Conservation (phyloP, 37 sponge, comb jelly and placozoan species). For the Aphrocallistes beatrix region DNA sequence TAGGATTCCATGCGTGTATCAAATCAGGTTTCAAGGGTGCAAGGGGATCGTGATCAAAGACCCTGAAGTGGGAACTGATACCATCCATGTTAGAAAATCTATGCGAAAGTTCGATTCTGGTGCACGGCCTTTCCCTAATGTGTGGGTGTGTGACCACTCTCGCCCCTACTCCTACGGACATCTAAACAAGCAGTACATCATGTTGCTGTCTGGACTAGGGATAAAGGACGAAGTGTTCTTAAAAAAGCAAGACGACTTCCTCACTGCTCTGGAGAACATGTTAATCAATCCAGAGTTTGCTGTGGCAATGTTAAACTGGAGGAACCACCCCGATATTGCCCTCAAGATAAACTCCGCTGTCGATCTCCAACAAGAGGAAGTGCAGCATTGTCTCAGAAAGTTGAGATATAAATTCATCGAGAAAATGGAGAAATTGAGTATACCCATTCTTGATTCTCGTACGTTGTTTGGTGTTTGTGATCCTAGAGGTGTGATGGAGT, state of each 20-base stretch:
- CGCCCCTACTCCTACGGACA: constrained; percentile 55
- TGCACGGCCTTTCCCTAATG: constrained; percentile 29
- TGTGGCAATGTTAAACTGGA: constrained; percentile 29
- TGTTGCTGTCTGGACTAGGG: constrained; percentile 57
- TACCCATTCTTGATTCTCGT: constrained; percentile 55
- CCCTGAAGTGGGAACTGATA: constrained; percentile 7
- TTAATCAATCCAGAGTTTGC: constrained; percentile 32
- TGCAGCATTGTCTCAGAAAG: constrained; percentile 8
- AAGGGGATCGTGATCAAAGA: constrained; percentile 52
- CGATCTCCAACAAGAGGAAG: neutral
- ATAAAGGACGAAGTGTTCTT: constrained; percentile 48
- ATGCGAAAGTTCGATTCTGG: constrained; percentile 60
- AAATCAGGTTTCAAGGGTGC: constrained; percentile 59
- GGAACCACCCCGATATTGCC: constrained; percentile 36
- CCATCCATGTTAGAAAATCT: constrained; percentile 34
- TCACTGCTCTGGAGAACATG: constrained; percentile 29
- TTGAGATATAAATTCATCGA: constrained; percentile 28
- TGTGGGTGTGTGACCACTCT: constrained; percentile 61
- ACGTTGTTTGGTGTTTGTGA: constrained; percentile 74
- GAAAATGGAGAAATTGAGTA: constrained; percentile 44
- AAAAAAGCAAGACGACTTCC: constrained; percentile 31
- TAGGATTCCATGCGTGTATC: constrained; percentile 52
- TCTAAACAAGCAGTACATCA: constrained; percentile 62
- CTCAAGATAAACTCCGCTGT: neutral
- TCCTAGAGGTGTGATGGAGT: constrained; percentile 30